phyloP scores from a whole-genome alignment of 2,113 vertebrate genomes.

The Alethe castanea region DNA sequence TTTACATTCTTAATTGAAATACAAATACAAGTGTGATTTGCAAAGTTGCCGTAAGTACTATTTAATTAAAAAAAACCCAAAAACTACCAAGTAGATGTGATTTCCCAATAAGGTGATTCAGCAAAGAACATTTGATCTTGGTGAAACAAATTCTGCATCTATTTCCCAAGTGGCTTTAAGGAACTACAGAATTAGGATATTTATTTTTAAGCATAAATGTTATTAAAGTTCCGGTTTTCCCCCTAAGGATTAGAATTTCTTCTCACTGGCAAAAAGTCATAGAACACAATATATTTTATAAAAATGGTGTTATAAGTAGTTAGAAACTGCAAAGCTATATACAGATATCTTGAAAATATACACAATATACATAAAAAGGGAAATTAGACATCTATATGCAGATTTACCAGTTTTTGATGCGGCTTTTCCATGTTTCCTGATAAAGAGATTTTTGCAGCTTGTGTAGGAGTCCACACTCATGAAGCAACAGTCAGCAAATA shows the following conservation, averaged over 20 bases:
- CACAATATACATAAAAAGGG: background rate
- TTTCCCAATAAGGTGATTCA: background rate
- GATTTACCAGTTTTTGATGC: background rate
- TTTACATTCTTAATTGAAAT: slow-evolving; percentile 10
- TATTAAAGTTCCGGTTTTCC: background rate
- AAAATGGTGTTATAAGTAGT: background rate
- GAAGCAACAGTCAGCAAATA: background rate
- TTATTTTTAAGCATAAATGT: background rate
- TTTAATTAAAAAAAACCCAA: background rate
- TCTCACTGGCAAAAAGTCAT: background rate
- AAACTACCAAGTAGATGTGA: background rate
- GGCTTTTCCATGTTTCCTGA: background rate
- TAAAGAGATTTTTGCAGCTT: background rate
- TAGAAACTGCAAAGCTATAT: background rate
- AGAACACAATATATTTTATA: background rate
- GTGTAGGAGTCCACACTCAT: background rate
- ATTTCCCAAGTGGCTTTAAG: background rate
- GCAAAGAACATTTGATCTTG: background rate
- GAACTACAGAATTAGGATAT: background rate
- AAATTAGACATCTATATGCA: background rate
- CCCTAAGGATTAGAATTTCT: background rate
- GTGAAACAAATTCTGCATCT: background rate
- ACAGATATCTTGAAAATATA: background rate
- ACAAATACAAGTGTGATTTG: background rate
- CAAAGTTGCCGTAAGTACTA: background rate